Conservation (phyloP, 2,797 vertebrate genomes). For the Rhinogobio ventralis region DNA sequence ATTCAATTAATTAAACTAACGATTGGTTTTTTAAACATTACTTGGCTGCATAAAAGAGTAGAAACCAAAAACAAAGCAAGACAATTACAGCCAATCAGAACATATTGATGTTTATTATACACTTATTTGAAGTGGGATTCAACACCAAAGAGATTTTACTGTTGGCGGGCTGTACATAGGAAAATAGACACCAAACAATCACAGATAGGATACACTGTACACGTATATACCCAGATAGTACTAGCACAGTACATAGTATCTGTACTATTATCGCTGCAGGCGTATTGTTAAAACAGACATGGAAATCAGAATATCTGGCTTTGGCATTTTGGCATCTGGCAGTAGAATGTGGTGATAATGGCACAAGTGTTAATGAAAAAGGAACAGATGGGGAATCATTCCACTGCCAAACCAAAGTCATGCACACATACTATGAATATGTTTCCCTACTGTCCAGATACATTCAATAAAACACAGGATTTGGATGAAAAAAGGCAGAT, state of each 20-base stretch:
- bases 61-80: not conserved
- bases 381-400: slow-evolving; percentile 31
- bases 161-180: not conserved
- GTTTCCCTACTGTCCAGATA: slow-evolving; percentile 32
- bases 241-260: not conserved
- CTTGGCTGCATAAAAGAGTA: not conserved
- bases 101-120: not conserved
- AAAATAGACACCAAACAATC: not conserved
- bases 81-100: not conserved
- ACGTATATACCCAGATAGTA: not conserved
- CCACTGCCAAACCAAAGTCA: slow-evolving; percentile 41
- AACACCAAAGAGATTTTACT: not conserved
- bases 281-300: slow-evolving; percentile 17
- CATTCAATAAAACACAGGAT: slow-evolving; percentile 39
- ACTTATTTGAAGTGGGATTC: not conserved
- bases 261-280: not conserved
- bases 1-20: not conserved
- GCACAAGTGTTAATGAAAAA: slow-evolving; percentile 27
- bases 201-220: not conserved
- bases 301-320: not conserved
- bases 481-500: slow-evolving; percentile 36
- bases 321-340: not conserved
- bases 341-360: slow-evolving; percentile 10
- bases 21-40: not conserved
- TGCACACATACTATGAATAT: slow-evolving; percentile 22